Base-by-base conservation (phyloP, 1,140 invertebrate species). In the Zaprionus taronus region DNA sequence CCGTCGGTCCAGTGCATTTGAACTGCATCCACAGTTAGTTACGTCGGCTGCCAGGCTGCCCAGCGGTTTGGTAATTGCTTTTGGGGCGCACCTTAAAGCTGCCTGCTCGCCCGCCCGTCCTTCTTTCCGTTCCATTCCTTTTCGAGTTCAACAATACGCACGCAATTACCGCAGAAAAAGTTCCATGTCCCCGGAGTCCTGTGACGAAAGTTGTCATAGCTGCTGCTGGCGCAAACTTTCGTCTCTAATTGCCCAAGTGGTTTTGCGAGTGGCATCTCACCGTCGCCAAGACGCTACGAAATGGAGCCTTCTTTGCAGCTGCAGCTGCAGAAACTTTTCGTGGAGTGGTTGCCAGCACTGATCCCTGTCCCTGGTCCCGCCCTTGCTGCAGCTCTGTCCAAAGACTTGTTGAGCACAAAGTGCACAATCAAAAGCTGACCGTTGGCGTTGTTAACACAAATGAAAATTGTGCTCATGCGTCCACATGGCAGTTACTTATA, bases 351-450 rank as follows among this genome's bases (percentile, higher is more conserved):
- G 31, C 28, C 28, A 31, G 28, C 28, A 31, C 28, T 31, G 28
- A 31, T 7, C 28, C 28, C 28, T 26, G 15, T 31, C 11, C n/a
- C 55, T 9, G 38, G 4, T 14, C 24, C 17, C 24, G 5, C 5
- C 7, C 51, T 6, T 3, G 24, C 15, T 55, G 22, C 24, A 31
- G 53, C 17, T 34, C 57, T 31, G 7, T 7, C 17, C 12, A 17
- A 47, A 65, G 72, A 67, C 62, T 67, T 72, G 24, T 60, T 49
- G 56, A 9, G 62, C 70, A 57, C 66, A 84, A 89, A 89, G 81
- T 81, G 84, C 69, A 77, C 84, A 90, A 89, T 89, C 84, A 89
- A 89, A 89, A 89, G 84, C 81, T 84, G 84, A 89, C 84, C 85
- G 74, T 78, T 83, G 84, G 78, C 67, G 78, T 78, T 83, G 83